phyloP scores from a whole-genome alignment of 2,888 invertebrate species.

The Agelastica alni region DNA sequence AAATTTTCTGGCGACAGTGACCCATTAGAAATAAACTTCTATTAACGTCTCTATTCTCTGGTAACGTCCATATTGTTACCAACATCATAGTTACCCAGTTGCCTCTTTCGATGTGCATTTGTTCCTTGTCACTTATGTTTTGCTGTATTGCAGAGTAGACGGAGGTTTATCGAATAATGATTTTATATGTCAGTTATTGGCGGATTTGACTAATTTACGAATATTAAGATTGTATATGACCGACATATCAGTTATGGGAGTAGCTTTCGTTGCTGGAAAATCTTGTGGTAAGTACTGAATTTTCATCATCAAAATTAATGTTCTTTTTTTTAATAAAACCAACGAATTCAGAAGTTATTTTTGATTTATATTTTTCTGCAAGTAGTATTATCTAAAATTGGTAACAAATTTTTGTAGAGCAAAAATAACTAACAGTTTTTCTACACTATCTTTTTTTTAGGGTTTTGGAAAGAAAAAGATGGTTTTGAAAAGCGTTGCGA shows the following conservation, averaged over 20 bases:
- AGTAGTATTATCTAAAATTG: no score
- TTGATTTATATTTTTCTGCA: no score
- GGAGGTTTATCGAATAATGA: conserved; percentile 96
- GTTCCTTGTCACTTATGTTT: neutral
- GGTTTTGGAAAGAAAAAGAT: conserved; percentile 58
- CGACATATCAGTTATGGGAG: conserved; percentile 87
- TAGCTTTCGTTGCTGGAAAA: conserved; percentile 83
- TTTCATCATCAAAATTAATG: neutral
- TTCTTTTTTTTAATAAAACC: conserved; percentile 4
- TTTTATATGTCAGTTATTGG: conserved; percentile 85
- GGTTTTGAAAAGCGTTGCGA: conserved; percentile 66
- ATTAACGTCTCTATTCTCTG: no score
- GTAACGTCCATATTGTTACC: no score
- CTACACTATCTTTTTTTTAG: conserved; percentile 35
- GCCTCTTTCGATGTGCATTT: neutral
- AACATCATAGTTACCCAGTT: no score
- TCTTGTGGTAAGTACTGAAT: conserved; percentile 65
- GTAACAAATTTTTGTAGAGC: no score
- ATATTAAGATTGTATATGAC: conserved; percentile 75
- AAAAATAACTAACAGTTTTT: no score
- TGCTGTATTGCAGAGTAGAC: conserved; percentile 70
- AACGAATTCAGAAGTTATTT: no score
- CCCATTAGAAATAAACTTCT: no score
- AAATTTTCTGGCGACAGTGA: no score
- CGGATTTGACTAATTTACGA: conserved; percentile 76